Percentiles rank a stretch among this genome's conserved stretches.
phyloP scores from a whole-genome alignment of 2,113 vertebrate genomes.

The Solea solea region DNA sequence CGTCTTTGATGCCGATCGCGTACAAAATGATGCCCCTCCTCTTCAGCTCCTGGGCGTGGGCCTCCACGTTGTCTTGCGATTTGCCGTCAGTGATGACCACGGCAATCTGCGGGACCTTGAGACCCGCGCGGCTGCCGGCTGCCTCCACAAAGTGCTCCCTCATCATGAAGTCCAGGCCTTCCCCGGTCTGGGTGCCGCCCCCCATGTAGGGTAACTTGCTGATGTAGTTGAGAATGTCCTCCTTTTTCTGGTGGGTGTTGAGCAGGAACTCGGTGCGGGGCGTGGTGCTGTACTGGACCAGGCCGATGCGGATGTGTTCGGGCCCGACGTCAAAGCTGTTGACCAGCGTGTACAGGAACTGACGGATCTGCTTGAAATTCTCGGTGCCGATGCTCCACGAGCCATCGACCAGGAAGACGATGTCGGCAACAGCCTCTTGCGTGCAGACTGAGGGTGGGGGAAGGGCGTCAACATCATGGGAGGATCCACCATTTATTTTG shows the following conservation, averaged over 20 bases:
- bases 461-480: slow-evolving; percentile 54
- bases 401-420: slow-evolving; percentile 94
- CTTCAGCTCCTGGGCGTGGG: slow-evolving; percentile 79
- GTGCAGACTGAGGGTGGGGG: slow-evolving; percentile 88
- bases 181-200: slow-evolving; percentile 83
- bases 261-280: slow-evolving; percentile 89
- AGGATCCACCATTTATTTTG: neutral
- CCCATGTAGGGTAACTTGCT: slow-evolving; percentile 82
- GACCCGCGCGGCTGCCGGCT: slow-evolving; percentile 85
- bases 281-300: slow-evolving; percentile 88
- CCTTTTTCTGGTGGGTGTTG: slow-evolving; percentile 80
- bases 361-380: slow-evolving; percentile 87
- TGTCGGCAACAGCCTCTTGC: slow-evolving; percentile 87
- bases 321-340: slow-evolving; percentile 83
- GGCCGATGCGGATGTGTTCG: slow-evolving; percentile 86
- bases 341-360: slow-evolving; percentile 89
- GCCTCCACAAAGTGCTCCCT: slow-evolving; percentile 83
- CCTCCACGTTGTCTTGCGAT: slow-evolving; percentile 66
- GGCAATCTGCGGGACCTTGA: slow-evolving; percentile 65
- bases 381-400: slow-evolving; percentile 88
- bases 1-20: slow-evolving; percentile 86
- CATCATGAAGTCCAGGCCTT: slow-evolving; percentile 87
- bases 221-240: slow-evolving; percentile 84
- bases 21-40: slow-evolving; percentile 80
- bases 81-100: slow-evolving; percentile 72